A percentile compares a stretch with the other conserved stretches of the same genome.
phyloP scores from a whole-genome alignment of 1,140 invertebrate genomes.

The Drosophila pachea region DNA sequence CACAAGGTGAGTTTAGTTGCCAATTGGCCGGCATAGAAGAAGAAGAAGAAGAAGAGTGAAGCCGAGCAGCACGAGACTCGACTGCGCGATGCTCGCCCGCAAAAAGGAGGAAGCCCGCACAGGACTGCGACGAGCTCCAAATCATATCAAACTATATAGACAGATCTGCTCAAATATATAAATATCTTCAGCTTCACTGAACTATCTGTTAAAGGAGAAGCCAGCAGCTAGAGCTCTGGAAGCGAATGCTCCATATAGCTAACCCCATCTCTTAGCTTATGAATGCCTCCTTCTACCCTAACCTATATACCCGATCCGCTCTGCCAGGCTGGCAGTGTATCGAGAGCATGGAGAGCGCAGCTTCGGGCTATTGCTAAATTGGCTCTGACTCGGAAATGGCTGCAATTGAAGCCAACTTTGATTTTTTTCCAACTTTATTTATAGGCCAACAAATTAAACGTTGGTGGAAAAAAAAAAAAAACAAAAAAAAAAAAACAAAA shows the following conservation, averaged over 20 bases:
- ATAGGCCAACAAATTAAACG: slow-evolving; percentile 54
- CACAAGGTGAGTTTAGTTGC: slow-evolving; percentile 82
- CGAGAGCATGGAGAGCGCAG: slow-evolving; percentile 1
- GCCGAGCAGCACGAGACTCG: not conserved
- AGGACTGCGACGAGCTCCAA: too few species aligned
- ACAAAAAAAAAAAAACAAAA: not conserved
- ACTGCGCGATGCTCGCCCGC: not conserved
- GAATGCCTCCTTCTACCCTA: too few species aligned
- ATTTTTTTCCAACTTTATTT: slow-evolving; percentile 45
- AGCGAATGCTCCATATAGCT: too few species aligned
- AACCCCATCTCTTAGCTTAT: too few species aligned
- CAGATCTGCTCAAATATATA: too few species aligned
- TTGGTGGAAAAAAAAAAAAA: not conserved
- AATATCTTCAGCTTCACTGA: too few species aligned
- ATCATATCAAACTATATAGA: too few species aligned
- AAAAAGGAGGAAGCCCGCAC: not conserved
- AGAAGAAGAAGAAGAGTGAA: not conserved
- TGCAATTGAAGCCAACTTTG: slow-evolving; percentile 39
- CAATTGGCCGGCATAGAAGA: slow-evolving; percentile 44
- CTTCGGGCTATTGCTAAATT: slow-evolving; percentile 23
- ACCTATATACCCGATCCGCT: not conserved
- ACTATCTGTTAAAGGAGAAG: too few species aligned
- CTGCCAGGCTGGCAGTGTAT: not conserved
- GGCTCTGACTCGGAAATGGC: slow-evolving; percentile 51
- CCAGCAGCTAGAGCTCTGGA: too few species aligned